phyloP scores from a whole-genome alignment of 2,888 invertebrate genomes.

The Tortrix viridana region DNA sequence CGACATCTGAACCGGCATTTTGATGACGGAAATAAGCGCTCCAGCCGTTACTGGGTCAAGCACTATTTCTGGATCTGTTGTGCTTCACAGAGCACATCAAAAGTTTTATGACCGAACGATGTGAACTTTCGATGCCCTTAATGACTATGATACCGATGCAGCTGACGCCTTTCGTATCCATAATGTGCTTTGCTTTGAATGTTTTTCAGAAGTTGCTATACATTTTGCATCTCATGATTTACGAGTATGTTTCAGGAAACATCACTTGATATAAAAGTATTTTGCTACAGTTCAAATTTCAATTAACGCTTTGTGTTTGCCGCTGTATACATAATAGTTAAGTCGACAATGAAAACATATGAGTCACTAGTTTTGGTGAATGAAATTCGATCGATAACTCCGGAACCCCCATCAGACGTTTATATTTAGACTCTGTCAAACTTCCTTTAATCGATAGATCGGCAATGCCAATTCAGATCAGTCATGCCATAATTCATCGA shows the following conservation, averaged over 20 bases:
- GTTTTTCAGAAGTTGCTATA: conserved; percentile 13
- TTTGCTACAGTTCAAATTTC: not conserved
- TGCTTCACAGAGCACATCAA: conserved; percentile 68
- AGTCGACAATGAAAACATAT: conserved; percentile 30
- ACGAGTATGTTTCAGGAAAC: conserved; percentile 2
- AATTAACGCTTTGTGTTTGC: not conserved
- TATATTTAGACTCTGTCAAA: conserved; percentile 76
- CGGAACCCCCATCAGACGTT: conserved; percentile 56
- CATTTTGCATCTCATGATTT: conserved; percentile 10
- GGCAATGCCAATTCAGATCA: conserved; percentile 75
- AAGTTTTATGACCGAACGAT: conserved; percentile 65
- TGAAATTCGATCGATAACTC: conserved; percentile 51
- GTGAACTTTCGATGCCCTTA: conserved; percentile 57
- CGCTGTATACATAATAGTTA: not conserved
- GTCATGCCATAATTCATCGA: conserved; percentile 78
- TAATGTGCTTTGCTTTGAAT: conserved; percentile 19
- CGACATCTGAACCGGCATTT: conserved; percentile 58
- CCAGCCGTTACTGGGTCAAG: conserved; percentile 82
- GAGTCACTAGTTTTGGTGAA: conserved; percentile 48
- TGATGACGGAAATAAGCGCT: conserved; percentile 82
- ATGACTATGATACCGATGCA: conserved; percentile 56
- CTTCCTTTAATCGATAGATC: conserved; percentile 73
- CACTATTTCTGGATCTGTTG: conserved; percentile 79
- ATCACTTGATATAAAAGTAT: not conserved
- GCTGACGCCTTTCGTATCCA: conserved; percentile 44